These are phyloP conservation scores for Silvanus unidentatus DNA, from an alignment of 2,888 invertebrate species.

Conservation along the genomic window DNA sequence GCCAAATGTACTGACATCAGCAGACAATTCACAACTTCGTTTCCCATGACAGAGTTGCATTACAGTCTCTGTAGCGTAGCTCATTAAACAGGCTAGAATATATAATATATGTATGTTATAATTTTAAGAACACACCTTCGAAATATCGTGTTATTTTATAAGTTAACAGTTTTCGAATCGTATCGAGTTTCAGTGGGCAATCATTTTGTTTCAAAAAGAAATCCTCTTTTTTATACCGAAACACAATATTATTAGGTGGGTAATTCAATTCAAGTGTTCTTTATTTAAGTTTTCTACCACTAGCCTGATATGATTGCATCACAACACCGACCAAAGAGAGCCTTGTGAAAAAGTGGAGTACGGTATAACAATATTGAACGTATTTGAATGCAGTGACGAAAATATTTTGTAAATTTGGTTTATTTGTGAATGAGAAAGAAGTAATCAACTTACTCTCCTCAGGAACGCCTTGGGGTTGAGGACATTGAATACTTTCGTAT, in stretches of 20 bases:
- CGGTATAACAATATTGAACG: background rate
- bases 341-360: no score
- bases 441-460: constrained; percentile 72
- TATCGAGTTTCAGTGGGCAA: no score
- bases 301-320: no score
- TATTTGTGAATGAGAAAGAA: constrained; percentile 4
- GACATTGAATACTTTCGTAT: constrained; percentile 81
- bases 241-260: no score
- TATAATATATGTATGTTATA: constrained; percentile 8
- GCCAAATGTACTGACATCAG: constrained; percentile 77
- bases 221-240: no score
- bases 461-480: constrained; percentile 76
- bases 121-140: no score
- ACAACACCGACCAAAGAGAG: no score
- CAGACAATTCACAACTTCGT: constrained; percentile 69
- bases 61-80: constrained; percentile 85
- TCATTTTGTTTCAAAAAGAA: no score
- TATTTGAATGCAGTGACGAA: background rate
- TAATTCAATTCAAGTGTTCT: no score
- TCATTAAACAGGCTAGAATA: constrained; percentile 74
- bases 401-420: constrained; percentile 2
- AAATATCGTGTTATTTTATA: no score
- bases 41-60: constrained; percentile 80
- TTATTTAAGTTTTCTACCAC: no score
- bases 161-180: no score